Evolutionary conservation across 2,888 invertebrate genomes (phyloP).

Genomic region (Apamea monoglypha): DNA sequence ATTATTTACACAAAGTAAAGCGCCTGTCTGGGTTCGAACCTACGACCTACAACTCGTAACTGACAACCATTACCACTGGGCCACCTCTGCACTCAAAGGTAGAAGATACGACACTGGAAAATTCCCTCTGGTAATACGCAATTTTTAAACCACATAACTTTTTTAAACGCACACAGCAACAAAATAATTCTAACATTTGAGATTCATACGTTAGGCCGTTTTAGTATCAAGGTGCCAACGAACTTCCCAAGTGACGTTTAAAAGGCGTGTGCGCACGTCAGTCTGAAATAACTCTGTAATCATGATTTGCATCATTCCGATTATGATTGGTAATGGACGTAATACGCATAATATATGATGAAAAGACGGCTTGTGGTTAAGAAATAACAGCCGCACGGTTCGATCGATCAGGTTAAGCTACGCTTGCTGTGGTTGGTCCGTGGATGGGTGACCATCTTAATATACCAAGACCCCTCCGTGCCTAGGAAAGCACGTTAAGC

Average conservation of each 20-base stretch:
- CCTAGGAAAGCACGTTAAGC: too few relatives aligned
- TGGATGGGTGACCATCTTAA: too few relatives aligned
- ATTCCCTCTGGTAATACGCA: neutral
- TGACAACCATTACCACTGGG: too few relatives aligned
- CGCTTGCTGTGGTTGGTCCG: too few relatives aligned
- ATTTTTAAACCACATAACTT: neutral
- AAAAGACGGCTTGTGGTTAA: neutral
- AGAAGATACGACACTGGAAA: neutral
- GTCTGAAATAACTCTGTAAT: slow-evolving; percentile 29
- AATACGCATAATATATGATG: neutral
- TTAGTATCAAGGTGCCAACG: neutral
- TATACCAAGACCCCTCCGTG: too few relatives aligned
- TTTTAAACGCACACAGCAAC: slow-evolving; percentile 2
- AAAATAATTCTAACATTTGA: slow-evolving; percentile 11
- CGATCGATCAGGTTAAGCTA: too few relatives aligned
- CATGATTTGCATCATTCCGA: slow-evolving; percentile 34
- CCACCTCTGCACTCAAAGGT: too few relatives aligned
- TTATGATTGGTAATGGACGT: slow-evolving; percentile 7
- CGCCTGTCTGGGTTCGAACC: too few relatives aligned
- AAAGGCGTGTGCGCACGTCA: slow-evolving; percentile 46
- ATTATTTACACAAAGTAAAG: too few relatives aligned
- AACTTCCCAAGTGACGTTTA: slow-evolving; percentile 36
- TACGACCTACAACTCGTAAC: too few relatives aligned
- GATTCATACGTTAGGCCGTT: slow-evolving; percentile 17
- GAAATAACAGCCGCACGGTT: too few relatives aligned